Base-by-base conservation (phyloP, 2,113 vertebrate species). In the Xiphophorus couchianus region DNA sequence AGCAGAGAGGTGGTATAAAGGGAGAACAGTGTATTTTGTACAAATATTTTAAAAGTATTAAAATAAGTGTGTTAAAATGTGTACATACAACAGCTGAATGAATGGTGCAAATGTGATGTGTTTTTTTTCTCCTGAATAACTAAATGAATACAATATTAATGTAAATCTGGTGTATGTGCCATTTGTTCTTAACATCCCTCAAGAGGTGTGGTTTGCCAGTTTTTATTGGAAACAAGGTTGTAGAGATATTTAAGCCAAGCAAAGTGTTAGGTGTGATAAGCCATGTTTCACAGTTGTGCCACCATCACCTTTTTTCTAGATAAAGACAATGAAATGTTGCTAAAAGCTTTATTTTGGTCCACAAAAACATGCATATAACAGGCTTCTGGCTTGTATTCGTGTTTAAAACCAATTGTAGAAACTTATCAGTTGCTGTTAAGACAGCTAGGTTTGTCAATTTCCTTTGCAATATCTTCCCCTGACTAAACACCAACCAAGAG, bases 1-100 rank as follows among this genome's bases (percentile, higher is more conserved):
- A 67, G 88, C 74, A 75, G 82, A 88, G 65, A 74, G 69, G 74
- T 81, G 71, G 78, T 84, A 77, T 89, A 85, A 91, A 93, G 85
- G 88, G 90, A 90, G 85, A 92, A 91, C 85, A 85, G 90, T 93
- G 92, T 94, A 93, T 94, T 95, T 94, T 94, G 86, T 93, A 92
- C 84, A 91, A 91, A 88, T 93, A 93, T 92, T 88, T 94, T 85
- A 82, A 91, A 93, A 90, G 93, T 93, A 90, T 90, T 93, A 87
- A 89, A 91, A 83, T 87, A 88, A 86, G 65, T 73, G 82, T 92
- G 90, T 90, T 90, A 86, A 87, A 11, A 84, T 92, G 82, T 94
- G 89, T 93, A 92, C 82, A 94, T 89, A 88, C 83, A 87, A 82
- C 64, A 79, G 73, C 75, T 78, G 88, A 88, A 90, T 89, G 91